phyloP scores from a whole-genome alignment of 2,888 invertebrate species.

The Lamproptera curius region DNA sequence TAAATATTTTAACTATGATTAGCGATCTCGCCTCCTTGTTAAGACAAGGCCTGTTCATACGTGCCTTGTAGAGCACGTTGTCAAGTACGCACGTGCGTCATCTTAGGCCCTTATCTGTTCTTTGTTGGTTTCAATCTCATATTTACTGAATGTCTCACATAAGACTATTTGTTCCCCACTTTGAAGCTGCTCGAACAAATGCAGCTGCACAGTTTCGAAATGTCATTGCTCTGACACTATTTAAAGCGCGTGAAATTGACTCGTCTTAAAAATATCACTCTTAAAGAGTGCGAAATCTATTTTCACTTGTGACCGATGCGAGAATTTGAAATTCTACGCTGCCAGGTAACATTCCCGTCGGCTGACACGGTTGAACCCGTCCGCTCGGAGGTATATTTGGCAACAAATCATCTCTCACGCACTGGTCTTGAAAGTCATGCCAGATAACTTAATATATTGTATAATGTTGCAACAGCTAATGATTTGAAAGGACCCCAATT shows the following conservation, averaged over 20 bases:
- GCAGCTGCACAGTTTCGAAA: conserved; percentile 13
- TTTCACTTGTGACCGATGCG: background rate
- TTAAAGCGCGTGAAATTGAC: conserved; percentile 6
- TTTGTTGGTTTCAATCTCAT: conserved; percentile 40
- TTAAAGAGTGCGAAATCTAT: background rate
- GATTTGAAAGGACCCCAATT: conserved; percentile 20
- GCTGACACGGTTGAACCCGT: conserved; percentile 37
- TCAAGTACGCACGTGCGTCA: conserved; percentile 58
- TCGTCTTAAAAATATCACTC: background rate
- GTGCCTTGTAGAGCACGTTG: conserved; percentile 32
- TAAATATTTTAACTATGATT: conserved; percentile 8
- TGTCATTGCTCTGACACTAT: conserved; percentile 13
- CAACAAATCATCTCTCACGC: conserved; percentile 37
- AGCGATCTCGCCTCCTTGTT: conserved; percentile 30
- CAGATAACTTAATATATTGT: conserved; percentile 25
- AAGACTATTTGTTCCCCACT: conserved; percentile 40
- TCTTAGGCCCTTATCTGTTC: conserved; percentile 49
- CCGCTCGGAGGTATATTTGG: conserved; percentile 42
- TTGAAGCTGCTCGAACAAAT: conserved; percentile 23
- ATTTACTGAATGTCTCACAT: conserved; percentile 18
- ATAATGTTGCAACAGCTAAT: conserved; percentile 22
- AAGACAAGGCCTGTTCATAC: conserved; percentile 32
- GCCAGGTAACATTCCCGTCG: conserved; percentile 38
- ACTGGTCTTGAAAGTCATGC: conserved; percentile 37
- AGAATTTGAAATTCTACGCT: conserved; percentile 36